Percentiles rank a stretch among this genome's conserved stretches.
Conservation (phyloP, 2,113 vertebrate genomes). For the Ancistrus triradiatus region DNA sequence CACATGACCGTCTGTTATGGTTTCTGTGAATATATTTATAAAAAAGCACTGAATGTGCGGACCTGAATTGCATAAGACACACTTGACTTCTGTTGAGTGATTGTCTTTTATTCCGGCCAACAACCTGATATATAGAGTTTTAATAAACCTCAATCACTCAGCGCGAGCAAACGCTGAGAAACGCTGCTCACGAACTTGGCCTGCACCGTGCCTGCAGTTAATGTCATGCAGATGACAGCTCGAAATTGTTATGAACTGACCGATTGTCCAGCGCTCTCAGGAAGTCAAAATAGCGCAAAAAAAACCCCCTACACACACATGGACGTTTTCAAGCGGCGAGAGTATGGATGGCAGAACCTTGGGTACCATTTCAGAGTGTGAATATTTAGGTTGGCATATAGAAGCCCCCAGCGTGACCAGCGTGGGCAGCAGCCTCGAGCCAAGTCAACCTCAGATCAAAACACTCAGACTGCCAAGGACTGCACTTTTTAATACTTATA, state of each 20-base stretch:
- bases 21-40: constrained; percentile 4
- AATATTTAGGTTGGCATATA: constrained; percentile 50
- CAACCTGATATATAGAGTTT: constrained; percentile 7
- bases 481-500: constrained; percentile 37
- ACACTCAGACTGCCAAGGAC: constrained; percentile 33
- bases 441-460: constrained; percentile 49
- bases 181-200: constrained; percentile 4
- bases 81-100: background rate
- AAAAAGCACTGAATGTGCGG: background rate
- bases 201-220: constrained; percentile 21
- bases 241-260: constrained; percentile 3
- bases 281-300: constrained; percentile 33
- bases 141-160: constrained; percentile 2
- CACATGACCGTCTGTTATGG: background rate
- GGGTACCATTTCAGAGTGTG: constrained; percentile 42
- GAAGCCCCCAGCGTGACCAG: constrained; percentile 32
- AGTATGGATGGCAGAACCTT: constrained; percentile 34
- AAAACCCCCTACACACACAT: background rate
- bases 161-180: background rate
- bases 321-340: constrained; percentile 22
- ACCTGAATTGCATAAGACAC: no score
- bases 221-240: constrained; percentile 13
- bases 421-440: constrained; percentile 25
- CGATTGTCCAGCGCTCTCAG: constrained; percentile 18
- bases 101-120: background rate